A percentile compares a stretch with the other conserved stretches of the same genome.
phyloP scores from a whole-genome alignment of 2,797 vertebrate species.

The Selene dorsalis region DNA sequence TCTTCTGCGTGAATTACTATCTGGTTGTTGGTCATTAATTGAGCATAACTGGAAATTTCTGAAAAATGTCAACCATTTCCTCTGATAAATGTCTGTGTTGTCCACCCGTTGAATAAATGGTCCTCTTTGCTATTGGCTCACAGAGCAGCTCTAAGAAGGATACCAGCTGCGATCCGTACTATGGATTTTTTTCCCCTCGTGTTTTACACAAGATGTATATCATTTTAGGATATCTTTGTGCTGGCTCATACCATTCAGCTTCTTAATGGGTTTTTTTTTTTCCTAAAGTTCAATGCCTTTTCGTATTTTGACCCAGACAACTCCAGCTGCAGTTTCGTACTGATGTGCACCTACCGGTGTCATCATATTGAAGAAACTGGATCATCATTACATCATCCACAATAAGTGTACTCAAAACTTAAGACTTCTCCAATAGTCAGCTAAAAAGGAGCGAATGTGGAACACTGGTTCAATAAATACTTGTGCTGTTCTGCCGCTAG shows the following conservation, averaged over 20 bases:
- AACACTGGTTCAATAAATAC: neutral
- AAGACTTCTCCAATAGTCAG: neutral
- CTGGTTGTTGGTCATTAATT: slow-evolving; percentile 58
- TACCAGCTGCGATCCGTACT: slow-evolving; percentile 17
- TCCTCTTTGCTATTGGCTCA: slow-evolving; percentile 36
- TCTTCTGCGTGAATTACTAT: slow-evolving; percentile 58
- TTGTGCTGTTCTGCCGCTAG: neutral
- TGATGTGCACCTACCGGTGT: neutral
- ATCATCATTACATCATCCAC: slow-evolving; percentile 18
- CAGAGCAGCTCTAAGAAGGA: neutral
- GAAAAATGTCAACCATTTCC: slow-evolving; percentile 51
- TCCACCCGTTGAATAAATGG: slow-evolving; percentile 15
- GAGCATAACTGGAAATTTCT: slow-evolving; percentile 50
- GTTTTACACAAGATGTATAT: slow-evolving; percentile 8
- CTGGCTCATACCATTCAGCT: neutral
- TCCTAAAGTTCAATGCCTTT: neutral
- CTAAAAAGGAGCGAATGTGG: neutral
- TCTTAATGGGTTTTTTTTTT: neutral
- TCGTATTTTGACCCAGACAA: neutral
- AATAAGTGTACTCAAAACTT: neutral
- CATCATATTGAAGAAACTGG: neutral
- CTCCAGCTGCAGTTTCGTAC: neutral
- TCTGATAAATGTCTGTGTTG: slow-evolving; percentile 47
- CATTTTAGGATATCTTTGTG: neutral
- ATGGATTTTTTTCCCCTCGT: slow-evolving; percentile 14